Conservation (phyloP, 2,888 invertebrate species). For the Amphiduros pacificus region DNA sequence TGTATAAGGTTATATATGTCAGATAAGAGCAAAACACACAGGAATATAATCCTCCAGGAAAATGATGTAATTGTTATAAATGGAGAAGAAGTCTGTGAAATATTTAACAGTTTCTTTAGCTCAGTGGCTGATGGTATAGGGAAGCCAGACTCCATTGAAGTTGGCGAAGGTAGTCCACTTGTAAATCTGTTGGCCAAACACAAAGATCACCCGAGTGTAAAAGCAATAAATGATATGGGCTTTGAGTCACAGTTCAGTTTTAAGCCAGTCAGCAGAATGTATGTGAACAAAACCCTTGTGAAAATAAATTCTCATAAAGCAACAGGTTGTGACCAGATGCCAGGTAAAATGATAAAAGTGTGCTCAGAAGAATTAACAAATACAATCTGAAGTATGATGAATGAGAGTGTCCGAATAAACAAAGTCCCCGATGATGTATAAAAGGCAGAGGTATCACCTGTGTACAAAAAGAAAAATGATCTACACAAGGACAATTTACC, state of each 20-base stretch:
- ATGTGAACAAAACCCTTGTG: not conserved
- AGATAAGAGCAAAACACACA: too few relatives aligned
- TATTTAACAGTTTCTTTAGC: not conserved
- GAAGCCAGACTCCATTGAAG: too few relatives aligned
- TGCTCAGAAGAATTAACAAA: not conserved
- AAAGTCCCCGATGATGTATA: not conserved
- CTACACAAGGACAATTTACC: not conserved
- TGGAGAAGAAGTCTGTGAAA: not conserved
- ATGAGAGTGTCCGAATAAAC: not conserved
- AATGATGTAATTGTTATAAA: not conserved
- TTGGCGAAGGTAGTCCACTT: too few relatives aligned
- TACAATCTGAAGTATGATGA: not conserved
- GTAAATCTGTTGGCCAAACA: not conserved
- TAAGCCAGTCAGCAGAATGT: not conserved
- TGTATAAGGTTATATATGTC: too few relatives aligned
- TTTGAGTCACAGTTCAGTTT: not conserved
- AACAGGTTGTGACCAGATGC: not conserved
- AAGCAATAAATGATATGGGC: not conserved
- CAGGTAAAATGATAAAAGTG: not conserved
- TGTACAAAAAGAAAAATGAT: not conserved
- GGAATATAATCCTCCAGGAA: not conserved
- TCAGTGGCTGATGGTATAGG: too few relatives aligned
- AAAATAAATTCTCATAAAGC: not conserved
- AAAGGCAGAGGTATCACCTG: not conserved
- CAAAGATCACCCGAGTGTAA: not conserved